Evolutionary conservation across 2,888 invertebrate species (phyloP).

Genomic region (Petrolisthes cinctipes): DNA sequence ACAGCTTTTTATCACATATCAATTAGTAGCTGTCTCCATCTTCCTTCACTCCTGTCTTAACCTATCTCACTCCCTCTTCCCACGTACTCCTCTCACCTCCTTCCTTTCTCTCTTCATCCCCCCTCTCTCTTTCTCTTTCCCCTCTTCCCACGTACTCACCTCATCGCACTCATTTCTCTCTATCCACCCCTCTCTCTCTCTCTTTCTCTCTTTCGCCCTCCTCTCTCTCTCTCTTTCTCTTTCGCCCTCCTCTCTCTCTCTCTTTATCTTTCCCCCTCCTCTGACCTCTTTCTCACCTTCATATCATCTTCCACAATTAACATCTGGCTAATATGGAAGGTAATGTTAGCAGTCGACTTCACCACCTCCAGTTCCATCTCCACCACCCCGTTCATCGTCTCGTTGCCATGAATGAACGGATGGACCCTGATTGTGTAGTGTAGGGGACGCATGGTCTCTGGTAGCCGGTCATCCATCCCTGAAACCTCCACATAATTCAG

Average conservation of each 20-base stretch:
- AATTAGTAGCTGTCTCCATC: too few species aligned
- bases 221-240: neutral
- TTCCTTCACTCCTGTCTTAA: too few species aligned
- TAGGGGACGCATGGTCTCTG: constrained; percentile 24
- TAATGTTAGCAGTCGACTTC: constrained; percentile 42
- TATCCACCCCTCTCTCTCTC: too few species aligned
- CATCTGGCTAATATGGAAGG: constrained; percentile 67
- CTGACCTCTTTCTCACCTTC: constrained; percentile 10
- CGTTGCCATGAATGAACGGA: constrained; percentile 71
- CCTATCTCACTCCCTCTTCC: too few species aligned
- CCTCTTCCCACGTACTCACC: too few species aligned
- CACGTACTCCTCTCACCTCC: too few species aligned
- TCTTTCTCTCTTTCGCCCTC: neutral
- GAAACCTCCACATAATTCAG: neutral
- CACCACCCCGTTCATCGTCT: constrained; percentile 66
- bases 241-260: neutral
- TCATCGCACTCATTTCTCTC: too few species aligned
- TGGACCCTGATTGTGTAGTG: constrained; percentile 70
- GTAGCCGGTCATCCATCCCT: neutral
- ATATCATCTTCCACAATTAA: neutral
- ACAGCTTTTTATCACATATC: neutral
- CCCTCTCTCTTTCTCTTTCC: too few species aligned
- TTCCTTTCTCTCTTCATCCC: too few species aligned
- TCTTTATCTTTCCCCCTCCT: neutral
- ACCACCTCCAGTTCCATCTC: constrained; percentile 57